Evolutionary conservation across 2,888 invertebrate species (phyloP), one percentile per base, ranked within the genome.

Genomic region (Allophyes oxyacanthae): DNA sequence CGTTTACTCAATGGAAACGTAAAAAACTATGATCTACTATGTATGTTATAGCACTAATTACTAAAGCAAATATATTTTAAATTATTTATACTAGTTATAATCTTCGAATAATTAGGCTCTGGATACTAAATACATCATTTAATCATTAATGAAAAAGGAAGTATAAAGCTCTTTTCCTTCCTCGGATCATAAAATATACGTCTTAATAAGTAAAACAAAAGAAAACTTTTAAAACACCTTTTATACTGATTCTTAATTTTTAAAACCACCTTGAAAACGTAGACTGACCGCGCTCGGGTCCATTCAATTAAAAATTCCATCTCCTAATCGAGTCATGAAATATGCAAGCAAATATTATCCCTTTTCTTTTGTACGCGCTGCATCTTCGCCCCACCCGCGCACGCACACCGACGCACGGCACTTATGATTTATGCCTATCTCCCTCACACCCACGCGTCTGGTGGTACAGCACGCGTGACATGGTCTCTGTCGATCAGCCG

Each of bases 261-360:
- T 72, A 62, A 75, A 70, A 69, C 61, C 57, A 45, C 57, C 62
- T 64, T 74, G 61, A 77, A 78, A 77, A 77, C 75, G 66, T 64
- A 75, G 69, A 88, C 86, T 92, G 93, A 92, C 92, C 92, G 89
- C 84, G 83, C 82, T 83, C 75, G 72, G 81, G 92, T 91, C 91
- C 91, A 86, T 91, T 88, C 90, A 93, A 93, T 94, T 93, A 94
- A 94, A 93, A 94, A 93, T 94, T 93, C 93, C 91, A 93, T 94
- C 93, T 91, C 86, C 89, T 93, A 93, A 94, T 93, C 93, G 93
- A 94, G 94, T 92, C 92, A 92, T 94, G 89, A 94, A 94, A 93
- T 93, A 94, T 93, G 93, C 93, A 94, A 87, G 94, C 92, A 94
- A 94, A 93, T 94, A 93, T 92, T 94, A 93, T 93, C 93, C 93